Percentiles rank a stretch among this genome's conserved stretches.
Evolutionary conservation across 1,140 invertebrate species (phyloP).

Genomic region (Magallana angulata): DNA sequence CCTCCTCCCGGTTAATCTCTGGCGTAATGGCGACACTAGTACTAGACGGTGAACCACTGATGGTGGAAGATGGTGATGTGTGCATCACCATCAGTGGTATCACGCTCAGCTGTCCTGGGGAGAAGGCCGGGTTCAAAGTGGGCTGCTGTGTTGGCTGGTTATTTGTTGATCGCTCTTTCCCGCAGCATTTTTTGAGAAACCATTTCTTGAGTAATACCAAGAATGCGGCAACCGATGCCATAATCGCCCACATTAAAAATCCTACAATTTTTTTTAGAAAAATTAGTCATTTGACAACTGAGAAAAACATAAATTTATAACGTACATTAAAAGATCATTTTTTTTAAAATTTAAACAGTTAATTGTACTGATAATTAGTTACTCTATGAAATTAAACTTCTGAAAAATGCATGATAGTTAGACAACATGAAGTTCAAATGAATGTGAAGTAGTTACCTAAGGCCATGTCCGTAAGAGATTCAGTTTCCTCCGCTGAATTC

Average conservation of each 20-base stretch:
- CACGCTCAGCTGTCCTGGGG: neutral
- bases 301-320: neutral
- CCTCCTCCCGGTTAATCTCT: neutral
- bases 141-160: neutral
- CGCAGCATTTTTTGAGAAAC: neutral
- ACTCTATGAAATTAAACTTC: neutral
- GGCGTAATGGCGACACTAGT: neutral
- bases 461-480: neutral
- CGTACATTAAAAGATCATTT: neutral
- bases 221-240: neutral
- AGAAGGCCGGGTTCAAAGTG: neutral
- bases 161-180: neutral
- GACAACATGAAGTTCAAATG: neutral
- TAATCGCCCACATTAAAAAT: neutral
- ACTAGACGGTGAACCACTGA: neutral
- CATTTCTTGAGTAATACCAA: neutral
- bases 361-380: neutral
- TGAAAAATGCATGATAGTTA: constrained; percentile 4
- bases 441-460: constrained; percentile 5
- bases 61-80: neutral
- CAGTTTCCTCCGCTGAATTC: neutral
- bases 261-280: neutral
- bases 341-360: constrained; percentile 10
- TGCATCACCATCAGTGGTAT: neutral
- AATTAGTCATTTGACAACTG: neutral